Evolutionary conservation across 2,797 vertebrate species (phyloP), one percentile per base, ranked within the genome.

Genomic region (Pogonophryne albipinna): DNA sequence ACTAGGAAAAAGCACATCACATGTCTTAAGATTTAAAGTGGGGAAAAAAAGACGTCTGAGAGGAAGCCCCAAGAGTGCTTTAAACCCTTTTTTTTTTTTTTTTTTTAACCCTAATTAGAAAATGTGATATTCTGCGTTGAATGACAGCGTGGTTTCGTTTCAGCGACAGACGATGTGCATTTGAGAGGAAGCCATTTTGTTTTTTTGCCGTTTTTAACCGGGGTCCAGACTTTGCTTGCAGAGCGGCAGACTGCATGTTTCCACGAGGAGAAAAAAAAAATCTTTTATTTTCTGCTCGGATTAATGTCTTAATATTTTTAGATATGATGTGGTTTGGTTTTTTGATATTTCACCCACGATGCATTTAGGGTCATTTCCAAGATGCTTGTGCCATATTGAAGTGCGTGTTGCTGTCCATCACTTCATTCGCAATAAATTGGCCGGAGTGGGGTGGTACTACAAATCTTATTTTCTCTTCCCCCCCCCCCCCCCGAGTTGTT

Each of bases 191-290:
- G 56, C 34, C 10, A 53, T 55, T 86, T 61, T 34, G 85, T 59
- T 17, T n/a, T 17, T 31, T 9, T 17, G 52, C 6, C 74, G 62
- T 87, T 90, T 86, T 65, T 83, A 77, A 71, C 79, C 90, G 85
- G 76, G 80, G 87, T 91, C 80, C 92, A 90, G 83, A 50, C 20
- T 92, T 88, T 89, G 91, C 95, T 92, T 90, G 92, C 95, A 90
- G 89, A 93, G 94, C 90, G 89, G 86, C 90, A 94, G 94, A 85
- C 91, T 96, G 96, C 96, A 97, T 96, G 96, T 95, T 94, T 87
- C 90, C 83, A 75, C 42, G 11, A 83, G 74, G 76, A 42, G 2
- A 1, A n/a, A 34, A 45, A 88, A 27, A 92, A 82, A 62, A 16
- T 41, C 2, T n/a, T 58, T 88, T 84, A 17, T 79, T 82, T 89